A percentile compares a stretch with the other conserved stretches of the same genome.
Conservation (phyloP, 2,888 invertebrate species). For the Drosophila anceps region DNA sequence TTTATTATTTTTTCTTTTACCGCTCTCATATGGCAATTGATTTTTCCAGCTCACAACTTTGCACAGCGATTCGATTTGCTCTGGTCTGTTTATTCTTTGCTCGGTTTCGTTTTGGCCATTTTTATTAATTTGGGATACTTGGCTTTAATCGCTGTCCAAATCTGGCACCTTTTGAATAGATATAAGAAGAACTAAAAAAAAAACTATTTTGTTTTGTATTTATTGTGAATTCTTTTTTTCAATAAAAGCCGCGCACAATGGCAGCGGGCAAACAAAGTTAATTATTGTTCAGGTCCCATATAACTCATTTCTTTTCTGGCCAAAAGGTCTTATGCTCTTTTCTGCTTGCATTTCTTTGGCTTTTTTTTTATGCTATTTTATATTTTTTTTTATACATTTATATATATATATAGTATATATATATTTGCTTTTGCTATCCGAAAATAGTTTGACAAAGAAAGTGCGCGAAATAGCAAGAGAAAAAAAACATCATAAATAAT, state of each 20-base stretch:
- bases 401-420: slow-evolving; percentile 1
- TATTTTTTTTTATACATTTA: slow-evolving; percentile 10
- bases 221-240: slow-evolving; percentile 41
- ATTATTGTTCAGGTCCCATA: slow-evolving; percentile 58
- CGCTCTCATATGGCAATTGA: slow-evolving; percentile 30
- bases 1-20: slow-evolving; percentile 9
- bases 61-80: slow-evolving; percentile 33
- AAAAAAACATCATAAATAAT: slow-evolving; percentile 65
- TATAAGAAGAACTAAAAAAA: neutral
- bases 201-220: slow-evolving; percentile 12
- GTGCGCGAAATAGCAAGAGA: slow-evolving; percentile 50
- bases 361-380: slow-evolving; percentile 4
- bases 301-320: slow-evolving; percentile 36
- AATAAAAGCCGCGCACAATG: slow-evolving; percentile 44
- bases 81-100: slow-evolving; percentile 35
- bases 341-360: slow-evolving; percentile 50
- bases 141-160: slow-evolving; percentile 58
- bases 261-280: slow-evolving; percentile 46
- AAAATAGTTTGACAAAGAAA: slow-evolving; percentile 71
- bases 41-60: slow-evolving; percentile 26
- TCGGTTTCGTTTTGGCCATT: slow-evolving; percentile 9
- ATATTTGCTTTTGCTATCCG: slow-evolving; percentile 26
- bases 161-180: slow-evolving; percentile 38
- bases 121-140: slow-evolving; percentile 43
- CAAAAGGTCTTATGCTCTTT: slow-evolving; percentile 36